Evolutionary conservation across 2,797 vertebrate genomes (phyloP).

Genomic region (Nannoperca obscura): DNA sequence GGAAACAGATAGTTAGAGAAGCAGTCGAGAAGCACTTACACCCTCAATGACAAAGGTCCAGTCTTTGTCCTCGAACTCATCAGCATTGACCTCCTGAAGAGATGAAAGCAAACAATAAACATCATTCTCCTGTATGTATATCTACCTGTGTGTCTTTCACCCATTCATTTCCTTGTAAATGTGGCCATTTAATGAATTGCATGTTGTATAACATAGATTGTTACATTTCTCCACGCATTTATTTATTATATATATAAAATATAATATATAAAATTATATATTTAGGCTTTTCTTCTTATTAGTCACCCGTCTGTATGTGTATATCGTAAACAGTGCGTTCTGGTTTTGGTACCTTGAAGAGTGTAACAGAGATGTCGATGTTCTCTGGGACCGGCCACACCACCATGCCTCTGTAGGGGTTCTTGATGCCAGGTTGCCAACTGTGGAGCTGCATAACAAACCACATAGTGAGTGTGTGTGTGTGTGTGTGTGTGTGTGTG

Average conservation of each 20-base stretch:
- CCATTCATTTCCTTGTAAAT: not conserved
- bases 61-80: conserved; percentile 93
- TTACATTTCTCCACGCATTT: not conserved
- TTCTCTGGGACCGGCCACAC: conserved; percentile 95
- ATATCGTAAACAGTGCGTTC: not conserved
- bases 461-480: not conserved
- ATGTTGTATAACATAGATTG: not conserved
- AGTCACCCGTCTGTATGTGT: not conserved
- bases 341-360: conserved; percentile 88
- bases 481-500: conserved; percentile 18
- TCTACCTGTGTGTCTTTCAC: not conserved
- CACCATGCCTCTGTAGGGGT: conserved; percentile 92
- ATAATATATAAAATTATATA: too few species aligned
- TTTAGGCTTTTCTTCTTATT: not conserved
- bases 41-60: conserved; percentile 95
- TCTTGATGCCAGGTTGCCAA: conserved; percentile 95
- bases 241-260: not conserved
- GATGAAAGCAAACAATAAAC: conserved; percentile 1
- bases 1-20: not conserved
- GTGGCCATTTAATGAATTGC: not conserved
- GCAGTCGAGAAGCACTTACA: conserved; percentile 79
- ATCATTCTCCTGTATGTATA: not conserved
- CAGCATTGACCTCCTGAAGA: conserved; percentile 88
- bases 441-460: conserved; percentile 88
- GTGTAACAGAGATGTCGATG: conserved; percentile 92